Percentiles rank a stretch among this genome's conserved stretches.
These are phyloP conservation scores for Prosopocoilus inquinatus DNA, from an alignment of 2,888 invertebrate species.

Conservation along the genomic window DNA sequence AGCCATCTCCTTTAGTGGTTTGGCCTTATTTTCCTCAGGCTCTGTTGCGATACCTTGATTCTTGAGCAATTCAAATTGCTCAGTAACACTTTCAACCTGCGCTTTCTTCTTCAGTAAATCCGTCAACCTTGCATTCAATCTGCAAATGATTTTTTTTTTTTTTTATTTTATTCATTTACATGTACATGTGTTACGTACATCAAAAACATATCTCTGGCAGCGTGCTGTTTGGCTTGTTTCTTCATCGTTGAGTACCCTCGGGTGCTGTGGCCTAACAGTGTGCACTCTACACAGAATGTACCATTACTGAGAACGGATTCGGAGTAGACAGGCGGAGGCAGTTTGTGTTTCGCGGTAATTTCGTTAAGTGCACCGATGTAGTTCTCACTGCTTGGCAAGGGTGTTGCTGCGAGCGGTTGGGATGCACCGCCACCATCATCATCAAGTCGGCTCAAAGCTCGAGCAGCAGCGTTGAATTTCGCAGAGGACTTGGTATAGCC, in stretches of 20 bases:
- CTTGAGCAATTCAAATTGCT: too few species aligned
- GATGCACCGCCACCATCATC: not conserved
- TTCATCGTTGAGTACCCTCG: slow-evolving; percentile 46
- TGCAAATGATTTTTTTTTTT: too few species aligned
- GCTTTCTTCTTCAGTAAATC: too few species aligned
- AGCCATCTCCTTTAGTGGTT: too few species aligned
- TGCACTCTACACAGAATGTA: slow-evolving; percentile 4
- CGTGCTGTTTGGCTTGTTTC: slow-evolving; percentile 52
- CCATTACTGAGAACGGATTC: not conserved
- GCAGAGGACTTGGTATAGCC: slow-evolving; percentile 51
- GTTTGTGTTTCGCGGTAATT: not conserved
- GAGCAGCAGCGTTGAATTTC: slow-evolving; percentile 49
- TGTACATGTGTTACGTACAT: slow-evolving; percentile 17
- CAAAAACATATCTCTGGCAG: slow-evolving; percentile 41
- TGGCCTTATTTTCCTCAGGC: too few species aligned
- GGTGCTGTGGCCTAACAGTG: slow-evolving; percentile 1
- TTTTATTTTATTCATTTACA: not conserved
- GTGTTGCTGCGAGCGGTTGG: not conserved
- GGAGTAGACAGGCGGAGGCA: not conserved
- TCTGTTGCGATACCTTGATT: too few species aligned
- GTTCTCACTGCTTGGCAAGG: not conserved
- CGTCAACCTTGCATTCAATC: too few species aligned
- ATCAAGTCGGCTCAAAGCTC: slow-evolving; percentile 35
- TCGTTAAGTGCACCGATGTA: not conserved
- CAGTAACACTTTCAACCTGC: too few species aligned